Conservation (phyloP, 1,140 invertebrate genomes). For the Chlorops oryzae region DNA sequence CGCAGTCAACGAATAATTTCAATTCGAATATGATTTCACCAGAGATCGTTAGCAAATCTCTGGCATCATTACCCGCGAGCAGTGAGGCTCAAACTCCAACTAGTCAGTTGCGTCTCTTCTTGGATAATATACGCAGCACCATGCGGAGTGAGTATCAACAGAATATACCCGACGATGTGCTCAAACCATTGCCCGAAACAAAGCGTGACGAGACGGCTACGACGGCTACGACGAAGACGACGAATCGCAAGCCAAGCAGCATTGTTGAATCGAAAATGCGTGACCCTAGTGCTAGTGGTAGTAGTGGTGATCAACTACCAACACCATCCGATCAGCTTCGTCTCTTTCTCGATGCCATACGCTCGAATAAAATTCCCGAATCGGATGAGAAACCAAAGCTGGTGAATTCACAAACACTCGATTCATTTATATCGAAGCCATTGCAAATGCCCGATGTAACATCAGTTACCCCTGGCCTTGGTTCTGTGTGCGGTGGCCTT, state of each 20-base stretch:
- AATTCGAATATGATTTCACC: conserved; percentile 42
- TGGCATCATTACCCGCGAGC: conserved; percentile 31
- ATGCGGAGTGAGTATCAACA: conserved; percentile 45
- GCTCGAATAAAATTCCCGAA: conserved; percentile 45
- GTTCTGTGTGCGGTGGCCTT: neutral
- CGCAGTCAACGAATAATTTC: conserved; percentile 27
- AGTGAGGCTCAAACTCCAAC: conserved; percentile 40
- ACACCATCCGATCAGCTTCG: conserved; percentile 45
- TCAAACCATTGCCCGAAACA: conserved; percentile 23
- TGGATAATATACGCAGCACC: conserved; percentile 45
- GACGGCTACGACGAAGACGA: no score
- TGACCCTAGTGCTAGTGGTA: no score
- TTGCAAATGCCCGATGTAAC: conserved; percentile 45
- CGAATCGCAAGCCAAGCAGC: no score
- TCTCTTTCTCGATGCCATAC: conserved; percentile 45
- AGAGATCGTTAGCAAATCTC: conserved; percentile 42
- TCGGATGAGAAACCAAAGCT: conserved; percentile 37
- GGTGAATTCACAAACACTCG: conserved; percentile 37
- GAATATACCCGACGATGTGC: conserved; percentile 40
- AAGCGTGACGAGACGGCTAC: conserved; percentile 4
- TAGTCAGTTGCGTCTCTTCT: conserved; percentile 37
- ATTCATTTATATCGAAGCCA: conserved; percentile 43
- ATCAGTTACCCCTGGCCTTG: conserved; percentile 29
- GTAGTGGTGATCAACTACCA: no score
- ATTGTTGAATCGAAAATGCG: no score